Conservation (phyloP, 2,797 vertebrate genomes). For the Psittacula echo region DNA sequence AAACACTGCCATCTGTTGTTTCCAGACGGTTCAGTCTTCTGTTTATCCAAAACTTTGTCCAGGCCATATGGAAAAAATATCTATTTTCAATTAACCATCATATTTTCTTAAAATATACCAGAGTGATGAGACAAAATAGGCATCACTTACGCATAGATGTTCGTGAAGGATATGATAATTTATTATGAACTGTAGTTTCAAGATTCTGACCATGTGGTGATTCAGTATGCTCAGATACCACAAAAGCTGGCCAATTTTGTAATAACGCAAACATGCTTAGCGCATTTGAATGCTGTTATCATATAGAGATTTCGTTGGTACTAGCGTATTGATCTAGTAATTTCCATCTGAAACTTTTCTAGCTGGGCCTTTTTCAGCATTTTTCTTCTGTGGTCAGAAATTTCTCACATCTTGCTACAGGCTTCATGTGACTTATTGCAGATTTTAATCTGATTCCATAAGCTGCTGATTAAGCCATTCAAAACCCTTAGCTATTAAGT, state of each 20-base stretch:
- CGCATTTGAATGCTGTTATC: background rate
- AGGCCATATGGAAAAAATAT: slow-evolving; percentile 61
- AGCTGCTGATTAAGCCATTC: background rate
- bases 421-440: background rate
- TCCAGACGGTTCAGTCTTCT: slow-evolving; percentile 47
- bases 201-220: slow-evolving; percentile 20
- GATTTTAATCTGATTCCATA: background rate
- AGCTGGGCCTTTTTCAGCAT: background rate
- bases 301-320: background rate
- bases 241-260: background rate
- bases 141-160: background rate
- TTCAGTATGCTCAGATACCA: background rate
- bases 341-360: background rate
- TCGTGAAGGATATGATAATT: background rate
- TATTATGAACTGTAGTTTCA: background rate
- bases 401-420: background rate
- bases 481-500: background rate
- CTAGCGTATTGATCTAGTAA: background rate
- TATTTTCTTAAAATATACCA: slow-evolving; percentile 55
- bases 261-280: background rate
- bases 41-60: slow-evolving; percentile 57
- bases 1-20: slow-evolving; percentile 72
- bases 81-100: slow-evolving; percentile 57
- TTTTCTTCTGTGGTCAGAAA: background rate
- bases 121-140: slow-evolving; percentile 22